Evolutionary conservation across 2,113 vertebrate genomes (phyloP).

Genomic region (Pelmatolapia mariae): DNA sequence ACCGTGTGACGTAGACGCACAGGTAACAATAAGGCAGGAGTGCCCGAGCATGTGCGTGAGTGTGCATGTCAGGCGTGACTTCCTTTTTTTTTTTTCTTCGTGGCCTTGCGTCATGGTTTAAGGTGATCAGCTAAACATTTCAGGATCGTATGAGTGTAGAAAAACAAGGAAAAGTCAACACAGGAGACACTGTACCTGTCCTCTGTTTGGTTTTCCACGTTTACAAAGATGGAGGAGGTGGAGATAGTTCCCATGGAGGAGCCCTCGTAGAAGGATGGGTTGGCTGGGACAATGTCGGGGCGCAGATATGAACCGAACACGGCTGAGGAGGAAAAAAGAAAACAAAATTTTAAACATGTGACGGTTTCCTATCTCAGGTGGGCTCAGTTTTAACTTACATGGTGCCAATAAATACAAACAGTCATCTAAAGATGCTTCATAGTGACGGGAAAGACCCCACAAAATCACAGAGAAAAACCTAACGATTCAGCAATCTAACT

Average conservation of each 20-base stretch:
- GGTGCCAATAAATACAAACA: not conserved
- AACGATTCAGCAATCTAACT: not conserved
- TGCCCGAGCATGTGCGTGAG: not conserved
- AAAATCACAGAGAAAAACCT: not conserved
- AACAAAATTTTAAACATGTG: not conserved
- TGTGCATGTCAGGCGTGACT: not conserved
- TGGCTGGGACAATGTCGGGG: slow-evolving; percentile 84
- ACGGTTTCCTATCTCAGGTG: not conserved
- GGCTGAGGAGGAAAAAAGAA: slow-evolving; percentile 23
- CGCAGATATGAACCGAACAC: slow-evolving; percentile 76
- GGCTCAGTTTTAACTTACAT: not conserved
- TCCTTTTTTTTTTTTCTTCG: not conserved
- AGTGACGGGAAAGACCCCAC: not conserved
- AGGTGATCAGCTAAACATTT: not conserved
- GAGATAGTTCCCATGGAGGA: slow-evolving; percentile 89
- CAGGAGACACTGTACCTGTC: slow-evolving; percentile 61
- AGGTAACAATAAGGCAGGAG: not conserved
- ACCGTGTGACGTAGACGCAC: not conserved
- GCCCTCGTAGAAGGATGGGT: slow-evolving; percentile 80
- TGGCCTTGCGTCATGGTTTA: not conserved
- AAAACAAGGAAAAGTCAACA: slow-evolving; percentile 44
- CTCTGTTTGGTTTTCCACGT: slow-evolving; percentile 71
- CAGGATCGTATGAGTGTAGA: not conserved
- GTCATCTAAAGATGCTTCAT: not conserved
- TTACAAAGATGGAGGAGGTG: slow-evolving; percentile 83